phyloP scores from a whole-genome alignment of 2,797 vertebrate species.

The Eulemur rubriventer region DNA sequence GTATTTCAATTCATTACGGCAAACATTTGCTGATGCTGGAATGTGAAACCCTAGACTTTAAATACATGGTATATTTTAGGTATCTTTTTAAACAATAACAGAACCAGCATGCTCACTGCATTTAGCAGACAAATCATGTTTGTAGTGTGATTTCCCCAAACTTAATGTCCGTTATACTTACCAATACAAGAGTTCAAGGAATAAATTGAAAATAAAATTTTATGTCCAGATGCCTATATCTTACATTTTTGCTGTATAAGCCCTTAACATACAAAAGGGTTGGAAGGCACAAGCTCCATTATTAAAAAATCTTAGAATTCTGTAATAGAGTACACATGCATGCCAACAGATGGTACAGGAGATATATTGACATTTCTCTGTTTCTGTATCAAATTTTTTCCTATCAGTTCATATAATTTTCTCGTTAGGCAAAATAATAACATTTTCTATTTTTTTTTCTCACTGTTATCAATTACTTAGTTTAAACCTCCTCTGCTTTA shows the following conservation, averaged over 20 bases:
- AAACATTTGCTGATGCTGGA: conserved; percentile 17
- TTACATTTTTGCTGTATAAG: not conserved
- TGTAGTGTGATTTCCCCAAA: not conserved
- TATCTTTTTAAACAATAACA: not conserved
- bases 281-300: not conserved
- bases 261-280: not conserved
- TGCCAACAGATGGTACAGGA: not conserved
- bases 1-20: conserved; percentile 22
- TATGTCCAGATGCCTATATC: not conserved
- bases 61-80: not conserved
- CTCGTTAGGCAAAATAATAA: not conserved
- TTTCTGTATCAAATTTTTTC: not conserved
- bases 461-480: not conserved
- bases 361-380: not conserved
- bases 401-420: not conserved
- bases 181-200: not conserved
- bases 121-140: not conserved
- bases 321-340: not conserved
- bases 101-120: not conserved
- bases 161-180: not conserved
- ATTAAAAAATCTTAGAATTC: not conserved
- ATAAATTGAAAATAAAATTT: not conserved
- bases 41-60: not conserved
- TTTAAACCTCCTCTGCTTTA: not conserved
- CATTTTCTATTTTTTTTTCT: not conserved